These are phyloP conservation scores for Coreoperca whiteheadi DNA, from an alignment of 2,113 vertebrate species.

Conservation along the genomic window DNA sequence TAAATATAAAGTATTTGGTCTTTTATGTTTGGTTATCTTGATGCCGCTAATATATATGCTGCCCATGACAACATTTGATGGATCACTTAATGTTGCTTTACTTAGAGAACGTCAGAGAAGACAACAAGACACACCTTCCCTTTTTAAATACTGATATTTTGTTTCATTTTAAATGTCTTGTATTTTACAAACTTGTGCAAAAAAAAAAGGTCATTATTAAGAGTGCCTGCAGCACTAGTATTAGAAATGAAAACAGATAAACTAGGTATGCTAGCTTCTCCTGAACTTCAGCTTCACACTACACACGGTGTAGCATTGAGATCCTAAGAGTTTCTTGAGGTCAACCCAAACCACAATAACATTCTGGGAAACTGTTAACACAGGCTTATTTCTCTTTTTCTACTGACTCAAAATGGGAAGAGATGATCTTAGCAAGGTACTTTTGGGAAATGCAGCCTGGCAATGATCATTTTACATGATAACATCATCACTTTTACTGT, in stretches of 20 bases:
- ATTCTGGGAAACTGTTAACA: neutral
- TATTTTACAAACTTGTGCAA: neutral
- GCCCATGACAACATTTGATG: neutral
- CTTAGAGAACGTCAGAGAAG: neutral
- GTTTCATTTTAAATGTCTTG: neutral
- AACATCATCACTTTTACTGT: constrained; percentile 31
- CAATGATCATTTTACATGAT: no score
- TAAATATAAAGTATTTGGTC: no score
- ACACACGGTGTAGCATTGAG: neutral
- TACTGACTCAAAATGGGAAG: constrained; percentile 42
- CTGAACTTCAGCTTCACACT: neutral
- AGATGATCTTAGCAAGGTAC: neutral
- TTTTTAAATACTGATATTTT: neutral
- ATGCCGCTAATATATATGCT: neutral
- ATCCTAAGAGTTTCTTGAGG: neutral
- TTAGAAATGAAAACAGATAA: neutral
- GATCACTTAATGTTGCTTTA: neutral
- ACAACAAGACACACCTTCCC: neutral
- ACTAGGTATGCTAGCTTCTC: neutral
- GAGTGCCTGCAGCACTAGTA: neutral
- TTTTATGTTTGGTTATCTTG: neutral
- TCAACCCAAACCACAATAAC: neutral
- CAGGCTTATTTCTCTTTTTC: constrained; percentile 3
- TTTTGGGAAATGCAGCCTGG: constrained; percentile 18
- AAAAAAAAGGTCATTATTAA: neutral